These are phyloP conservation scores for Semnornis frantzii DNA, from an alignment of 2,113 vertebrate genomes.

Conservation along the genomic window DNA sequence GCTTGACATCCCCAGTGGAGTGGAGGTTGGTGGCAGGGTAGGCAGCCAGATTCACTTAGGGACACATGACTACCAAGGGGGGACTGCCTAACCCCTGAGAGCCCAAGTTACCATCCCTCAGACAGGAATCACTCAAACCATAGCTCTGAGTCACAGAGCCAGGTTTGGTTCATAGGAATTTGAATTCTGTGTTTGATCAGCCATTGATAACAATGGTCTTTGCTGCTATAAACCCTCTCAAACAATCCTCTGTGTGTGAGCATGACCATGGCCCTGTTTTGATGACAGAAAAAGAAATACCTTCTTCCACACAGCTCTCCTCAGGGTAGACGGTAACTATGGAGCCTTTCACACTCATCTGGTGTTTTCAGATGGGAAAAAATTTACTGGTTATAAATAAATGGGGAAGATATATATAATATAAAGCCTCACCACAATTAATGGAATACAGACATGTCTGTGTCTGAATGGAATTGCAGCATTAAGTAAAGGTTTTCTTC, in stretches of 20 bases:
- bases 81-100: background rate
- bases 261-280: background rate
- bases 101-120: accelerated
- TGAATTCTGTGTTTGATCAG: slow-evolving; percentile 35
- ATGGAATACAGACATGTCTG: background rate
- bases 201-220: background rate
- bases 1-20: accelerated
- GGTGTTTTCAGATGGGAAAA: background rate
- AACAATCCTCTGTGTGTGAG: background rate
- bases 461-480: background rate
- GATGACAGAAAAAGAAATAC: background rate
- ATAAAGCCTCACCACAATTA: background rate
- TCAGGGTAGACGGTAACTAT: background rate
- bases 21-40: background rate
- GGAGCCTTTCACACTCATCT: background rate
- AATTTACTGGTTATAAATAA: background rate
- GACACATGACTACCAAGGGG: background rate
- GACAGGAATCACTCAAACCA: background rate
- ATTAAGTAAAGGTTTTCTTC: background rate
- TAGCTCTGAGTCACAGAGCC: background rate
- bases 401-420: background rate
- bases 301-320: background rate
- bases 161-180: background rate
- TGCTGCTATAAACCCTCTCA: background rate
- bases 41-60: background rate